Evolutionary conservation across 1,140 invertebrate genomes (phyloP), one percentile per base, ranked within the genome.

Genomic region (Thaumetopoea pityocampa): DNA sequence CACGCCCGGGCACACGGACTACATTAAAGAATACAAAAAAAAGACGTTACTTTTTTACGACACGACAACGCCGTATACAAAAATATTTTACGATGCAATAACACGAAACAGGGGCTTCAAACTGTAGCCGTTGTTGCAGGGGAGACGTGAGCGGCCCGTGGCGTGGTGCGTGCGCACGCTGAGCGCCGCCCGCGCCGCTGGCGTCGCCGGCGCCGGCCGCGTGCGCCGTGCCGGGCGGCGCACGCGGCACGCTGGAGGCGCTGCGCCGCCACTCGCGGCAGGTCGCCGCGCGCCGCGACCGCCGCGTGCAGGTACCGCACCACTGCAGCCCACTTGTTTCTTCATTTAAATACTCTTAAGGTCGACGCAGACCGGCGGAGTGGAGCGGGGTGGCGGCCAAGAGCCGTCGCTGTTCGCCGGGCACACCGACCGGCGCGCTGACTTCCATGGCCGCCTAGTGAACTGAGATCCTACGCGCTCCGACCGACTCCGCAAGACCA

Each of bases 251-350:
- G 83, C 89, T 91, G 90, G 89, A 91, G 89, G 88, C 88, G 71
- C 85, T 91, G 80, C 87, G 89, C 68, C 88, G 86, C 63, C 89
- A 90, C 71, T 90, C 89, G 85, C 87, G 89, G 86, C 89, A 89
- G 79, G 89, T 90, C 76, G 89, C 89, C 80, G 88, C 89, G 65
- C 89, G 88, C 70, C 89, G 88, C 87, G 89, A 88, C 78, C 87
- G 88, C 73, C 88, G 89, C 85, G 88, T 90, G 80, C 89, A 91
- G 88, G 89, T 90, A 70, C 67, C n/a, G n/a, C n/a, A n/a, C n/a
- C n/a, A n/a, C n/a, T n/a, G n/a, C n/a, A n/a, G n/a, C n/a, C n/a
- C n/a, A n/a, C n/a, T n/a, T n/a, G n/a, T n/a, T n/a, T n/a, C n/a
- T n/a, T n/a, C n/a, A n/a, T n/a, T n/a, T n/a, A n/a, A n/a, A n/a